Evolutionary conservation across 2,797 vertebrate species (phyloP).

Genomic region (Masticophis lateralis): DNA sequence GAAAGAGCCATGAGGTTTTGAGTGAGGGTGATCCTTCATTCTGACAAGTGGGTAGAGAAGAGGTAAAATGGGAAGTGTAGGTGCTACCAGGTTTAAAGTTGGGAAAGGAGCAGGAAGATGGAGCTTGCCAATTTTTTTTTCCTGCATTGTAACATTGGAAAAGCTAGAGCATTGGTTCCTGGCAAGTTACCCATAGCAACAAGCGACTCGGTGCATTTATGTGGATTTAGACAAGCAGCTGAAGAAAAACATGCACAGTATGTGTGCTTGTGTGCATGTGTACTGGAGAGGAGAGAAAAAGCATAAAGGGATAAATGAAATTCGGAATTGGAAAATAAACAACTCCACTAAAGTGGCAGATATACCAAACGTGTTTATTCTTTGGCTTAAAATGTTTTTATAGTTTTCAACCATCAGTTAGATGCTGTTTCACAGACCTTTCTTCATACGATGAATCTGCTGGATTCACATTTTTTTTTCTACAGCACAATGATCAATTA

Average conservation of each 20-base stretch:
- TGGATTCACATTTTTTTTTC: not conserved
- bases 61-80: not conserved
- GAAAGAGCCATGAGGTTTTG: not conserved
- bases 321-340: not conserved
- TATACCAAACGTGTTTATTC: not conserved
- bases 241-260: not conserved
- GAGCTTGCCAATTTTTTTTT: not conserved
- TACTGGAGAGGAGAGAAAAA: not conserved
- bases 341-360: not conserved
- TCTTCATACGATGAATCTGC: not conserved
- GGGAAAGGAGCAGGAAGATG: not conserved
- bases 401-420: not conserved
- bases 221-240: not conserved
- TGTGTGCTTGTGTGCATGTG: not conserved
- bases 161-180: not conserved
- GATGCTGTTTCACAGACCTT: not conserved
- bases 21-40: not conserved
- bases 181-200: conserved; percentile 25
- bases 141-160: not conserved
- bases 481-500: not conserved
- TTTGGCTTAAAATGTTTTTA: not conserved
- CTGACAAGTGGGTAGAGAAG: not conserved
- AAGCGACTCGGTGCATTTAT: not conserved
- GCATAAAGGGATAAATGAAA: not conserved
- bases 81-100: not conserved